Evolutionary conservation across 2,113 vertebrate genomes (phyloP).

Genomic region (Pyxicephalus adspersus): DNA sequence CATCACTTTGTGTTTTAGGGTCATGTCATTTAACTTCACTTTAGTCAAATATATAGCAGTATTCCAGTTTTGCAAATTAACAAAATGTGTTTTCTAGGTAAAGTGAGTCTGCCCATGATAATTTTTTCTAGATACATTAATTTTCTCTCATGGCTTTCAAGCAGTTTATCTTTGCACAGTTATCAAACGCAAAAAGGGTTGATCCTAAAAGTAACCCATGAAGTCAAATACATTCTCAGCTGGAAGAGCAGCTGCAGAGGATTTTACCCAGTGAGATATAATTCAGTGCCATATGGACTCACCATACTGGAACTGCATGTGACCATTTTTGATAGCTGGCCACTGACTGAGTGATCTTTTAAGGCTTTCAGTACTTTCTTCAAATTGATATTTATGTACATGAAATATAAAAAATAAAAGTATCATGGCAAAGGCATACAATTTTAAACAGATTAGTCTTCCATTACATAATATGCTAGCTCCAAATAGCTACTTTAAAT

Average conservation of each 20-base stretch:
- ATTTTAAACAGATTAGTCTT: no score
- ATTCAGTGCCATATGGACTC: constrained; percentile 31
- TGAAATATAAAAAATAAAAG: neutral
- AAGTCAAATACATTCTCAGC: constrained; percentile 19
- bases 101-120: no score
- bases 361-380: neutral
- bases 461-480: no score
- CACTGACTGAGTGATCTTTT: constrained; percentile 34
- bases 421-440: no score
- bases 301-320: constrained; percentile 39
- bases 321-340: constrained; percentile 24
- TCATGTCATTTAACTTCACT: no score
- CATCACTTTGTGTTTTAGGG: no score
- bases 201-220: constrained; percentile 31
- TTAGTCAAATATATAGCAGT: no score
- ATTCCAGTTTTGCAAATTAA: no score
- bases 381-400: constrained; percentile 25
- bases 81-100: no score
- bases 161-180: constrained; percentile 8
- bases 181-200: constrained; percentile 22
- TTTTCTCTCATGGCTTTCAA: no score
- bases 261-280: constrained; percentile 38
- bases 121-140: no score
- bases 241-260: constrained; percentile 42
- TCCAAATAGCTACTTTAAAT: no score